Evolutionary conservation across 2,888 invertebrate species (phyloP).

Genomic region (Apotomis turbidana): DNA sequence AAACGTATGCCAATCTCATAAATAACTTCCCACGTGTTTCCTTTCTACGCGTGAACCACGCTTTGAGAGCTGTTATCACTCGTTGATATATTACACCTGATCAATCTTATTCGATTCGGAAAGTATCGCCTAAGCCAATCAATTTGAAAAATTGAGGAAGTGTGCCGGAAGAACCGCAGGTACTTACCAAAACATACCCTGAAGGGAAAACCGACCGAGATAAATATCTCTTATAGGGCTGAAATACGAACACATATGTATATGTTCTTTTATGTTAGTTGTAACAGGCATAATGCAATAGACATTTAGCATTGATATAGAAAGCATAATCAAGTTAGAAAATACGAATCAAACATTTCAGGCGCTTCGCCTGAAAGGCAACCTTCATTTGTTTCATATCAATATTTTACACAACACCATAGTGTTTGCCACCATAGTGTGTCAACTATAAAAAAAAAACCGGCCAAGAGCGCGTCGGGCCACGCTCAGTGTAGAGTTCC

Average conservation of each 20-base stretch:
- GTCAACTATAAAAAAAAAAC: no score
- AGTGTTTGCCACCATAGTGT: no score
- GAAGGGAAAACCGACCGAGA: not conserved
- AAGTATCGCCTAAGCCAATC: slow-evolving; percentile 29
- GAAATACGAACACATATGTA: not conserved
- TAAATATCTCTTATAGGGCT: not conserved
- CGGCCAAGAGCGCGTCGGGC: no score
- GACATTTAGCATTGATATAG: not conserved
- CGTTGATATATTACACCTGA: slow-evolving; percentile 33
- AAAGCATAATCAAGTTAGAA: not conserved
- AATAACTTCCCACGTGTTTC: slow-evolving; percentile 15
- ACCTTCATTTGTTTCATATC: no score
- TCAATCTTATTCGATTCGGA: slow-evolving; percentile 32
- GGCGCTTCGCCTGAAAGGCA: no score
- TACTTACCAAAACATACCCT: slow-evolving; percentile 4
- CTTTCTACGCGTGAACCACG: slow-evolving; percentile 2
- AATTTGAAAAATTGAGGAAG: slow-evolving; percentile 25
- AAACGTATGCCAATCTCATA: slow-evolving; percentile 15
- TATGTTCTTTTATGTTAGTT: not conserved
- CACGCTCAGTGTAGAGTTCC: no score
- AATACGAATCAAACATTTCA: not conserved
- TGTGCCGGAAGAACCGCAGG: slow-evolving; percentile 12
- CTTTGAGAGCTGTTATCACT: slow-evolving; percentile 32
- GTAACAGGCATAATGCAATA: not conserved
- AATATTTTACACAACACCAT: no score